Conservation (phyloP, 1,140 invertebrate species). For the Drosophila kurseongensis region DNA sequence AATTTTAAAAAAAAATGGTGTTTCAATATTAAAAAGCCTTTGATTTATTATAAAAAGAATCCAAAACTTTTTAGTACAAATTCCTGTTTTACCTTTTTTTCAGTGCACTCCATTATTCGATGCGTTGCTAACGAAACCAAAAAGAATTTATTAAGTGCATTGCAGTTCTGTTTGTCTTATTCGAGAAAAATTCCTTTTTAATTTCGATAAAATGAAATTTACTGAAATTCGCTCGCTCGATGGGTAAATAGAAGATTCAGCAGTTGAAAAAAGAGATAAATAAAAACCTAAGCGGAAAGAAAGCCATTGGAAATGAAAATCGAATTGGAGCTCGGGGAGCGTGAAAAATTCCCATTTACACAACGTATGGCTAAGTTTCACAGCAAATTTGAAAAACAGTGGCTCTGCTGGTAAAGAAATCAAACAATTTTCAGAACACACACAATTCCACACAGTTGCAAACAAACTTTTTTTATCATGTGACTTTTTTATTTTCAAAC, state of each 20-base stretch:
- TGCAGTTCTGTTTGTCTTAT: constrained; percentile 26
- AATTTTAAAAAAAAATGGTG: neutral
- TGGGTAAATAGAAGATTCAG: constrained; percentile 16
- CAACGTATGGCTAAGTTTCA: constrained; percentile 9
- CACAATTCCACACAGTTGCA: constrained; percentile 4
- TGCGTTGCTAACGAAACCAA: constrained; percentile 14
- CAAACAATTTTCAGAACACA: constrained; percentile 27
- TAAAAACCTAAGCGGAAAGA: constrained; percentile 30
- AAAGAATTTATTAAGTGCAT: constrained; percentile 36
- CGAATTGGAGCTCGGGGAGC: constrained; percentile 4
- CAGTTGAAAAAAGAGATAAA: constrained; percentile 19
- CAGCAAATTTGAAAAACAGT: constrained; percentile 37
- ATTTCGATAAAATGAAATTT: constrained; percentile 56
- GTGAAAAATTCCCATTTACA: constrained; percentile 19
- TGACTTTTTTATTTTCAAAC: constrained; percentile 17
- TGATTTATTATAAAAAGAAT: too few relatives aligned
- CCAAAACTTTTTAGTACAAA: too few relatives aligned
- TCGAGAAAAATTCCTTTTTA: constrained; percentile 32
- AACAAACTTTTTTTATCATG: constrained; percentile 47
- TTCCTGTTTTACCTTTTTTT: neutral
- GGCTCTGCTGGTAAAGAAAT: constrained; percentile 31
- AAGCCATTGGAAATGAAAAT: constrained; percentile 37
- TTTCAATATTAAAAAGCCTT: too few relatives aligned
- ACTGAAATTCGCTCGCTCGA: constrained; percentile 30
- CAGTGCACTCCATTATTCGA: neutral